Conservation (phyloP, 2,888 invertebrate species). For the Acronicta aceris region DNA sequence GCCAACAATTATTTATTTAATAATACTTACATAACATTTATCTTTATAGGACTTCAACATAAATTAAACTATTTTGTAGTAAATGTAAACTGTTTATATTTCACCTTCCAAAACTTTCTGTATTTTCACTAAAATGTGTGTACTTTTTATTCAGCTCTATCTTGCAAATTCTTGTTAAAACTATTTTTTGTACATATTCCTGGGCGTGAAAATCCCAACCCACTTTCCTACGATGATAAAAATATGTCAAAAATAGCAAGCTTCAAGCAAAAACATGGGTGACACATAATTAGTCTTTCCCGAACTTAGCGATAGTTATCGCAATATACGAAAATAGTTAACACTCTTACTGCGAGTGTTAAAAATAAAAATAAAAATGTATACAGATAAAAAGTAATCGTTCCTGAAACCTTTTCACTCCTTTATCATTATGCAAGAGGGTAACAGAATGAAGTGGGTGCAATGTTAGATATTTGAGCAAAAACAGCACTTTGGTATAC, state of each 20-base stretch:
- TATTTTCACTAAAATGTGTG: too few species aligned
- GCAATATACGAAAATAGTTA: conserved; percentile 52
- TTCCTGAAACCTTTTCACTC: conserved; percentile 34
- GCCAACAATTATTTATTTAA: too few species aligned
- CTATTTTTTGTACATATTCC: conserved; percentile 9
- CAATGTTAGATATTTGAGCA: conserved; percentile 33
- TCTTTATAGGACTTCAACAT: too few species aligned
- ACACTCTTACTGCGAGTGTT: conserved; percentile 53
- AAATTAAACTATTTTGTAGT: too few species aligned
- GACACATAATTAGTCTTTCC: conserved; percentile 51
- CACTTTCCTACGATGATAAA: conserved; percentile 27
- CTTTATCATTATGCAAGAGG: conserved; percentile 49
- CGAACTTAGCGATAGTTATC: conserved; percentile 52
- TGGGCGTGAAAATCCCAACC: conserved; percentile 22
- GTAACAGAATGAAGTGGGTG: conserved; percentile 48
- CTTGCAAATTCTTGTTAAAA: not conserved
- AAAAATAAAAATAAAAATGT: conserved; percentile 44
- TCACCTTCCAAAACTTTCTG: too few species aligned
- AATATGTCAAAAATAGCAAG: conserved; percentile 40
- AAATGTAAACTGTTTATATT: too few species aligned
- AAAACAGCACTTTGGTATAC: conserved; percentile 35
- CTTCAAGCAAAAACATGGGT: conserved; percentile 28
- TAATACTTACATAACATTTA: too few species aligned
- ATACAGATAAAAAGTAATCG: conserved; percentile 44
- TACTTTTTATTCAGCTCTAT: not conserved